A percentile compares a stretch with the other conserved stretches of the same genome.
phyloP scores from a whole-genome alignment of 2,113 vertebrate species.

The Rana temporaria region DNA sequence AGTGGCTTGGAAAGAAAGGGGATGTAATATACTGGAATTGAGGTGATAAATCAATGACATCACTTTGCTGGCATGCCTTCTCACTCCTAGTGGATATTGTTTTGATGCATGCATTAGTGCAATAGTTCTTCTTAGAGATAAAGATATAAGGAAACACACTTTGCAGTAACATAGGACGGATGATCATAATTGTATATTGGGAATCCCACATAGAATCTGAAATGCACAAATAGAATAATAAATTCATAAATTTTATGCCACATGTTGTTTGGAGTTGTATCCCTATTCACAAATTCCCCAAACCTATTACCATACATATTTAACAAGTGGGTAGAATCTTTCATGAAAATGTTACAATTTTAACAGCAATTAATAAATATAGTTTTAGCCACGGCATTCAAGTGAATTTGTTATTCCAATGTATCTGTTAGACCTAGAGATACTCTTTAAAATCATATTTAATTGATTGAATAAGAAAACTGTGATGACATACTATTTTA shows the following conservation, averaged over 20 bases:
- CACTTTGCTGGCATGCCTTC: background rate
- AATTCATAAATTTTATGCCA: background rate
- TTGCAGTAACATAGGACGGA: background rate
- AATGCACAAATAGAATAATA: conserved; percentile 36
- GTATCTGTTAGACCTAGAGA: background rate
- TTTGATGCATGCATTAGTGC: conserved; percentile 22
- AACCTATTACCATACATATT: conserved; percentile 25
- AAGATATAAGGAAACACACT: conserved; percentile 1
- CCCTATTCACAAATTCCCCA: conserved; percentile 27
- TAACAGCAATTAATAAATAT: conserved; percentile 19
- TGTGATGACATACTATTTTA: too few relatives aligned
- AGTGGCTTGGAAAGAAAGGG: too few relatives aligned
- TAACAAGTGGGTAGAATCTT: conserved; percentile 25
- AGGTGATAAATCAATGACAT: too few relatives aligned
- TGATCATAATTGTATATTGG: conserved; percentile 14
- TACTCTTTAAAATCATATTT: too few relatives aligned
- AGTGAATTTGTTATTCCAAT: background rate
- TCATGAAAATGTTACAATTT: conserved; percentile 14
- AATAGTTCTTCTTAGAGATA: conserved; percentile 9
- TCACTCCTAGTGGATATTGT: conserved; percentile 46
- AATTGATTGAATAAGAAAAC: too few relatives aligned
- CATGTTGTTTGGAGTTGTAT: conserved; percentile 17
- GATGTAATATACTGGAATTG: too few relatives aligned
- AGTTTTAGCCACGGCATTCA: background rate
- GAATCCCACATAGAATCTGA: conserved; percentile 14